Evolutionary conservation across 2,797 vertebrate species (phyloP).

Genomic region (Xyrichtys novacula): DNA sequence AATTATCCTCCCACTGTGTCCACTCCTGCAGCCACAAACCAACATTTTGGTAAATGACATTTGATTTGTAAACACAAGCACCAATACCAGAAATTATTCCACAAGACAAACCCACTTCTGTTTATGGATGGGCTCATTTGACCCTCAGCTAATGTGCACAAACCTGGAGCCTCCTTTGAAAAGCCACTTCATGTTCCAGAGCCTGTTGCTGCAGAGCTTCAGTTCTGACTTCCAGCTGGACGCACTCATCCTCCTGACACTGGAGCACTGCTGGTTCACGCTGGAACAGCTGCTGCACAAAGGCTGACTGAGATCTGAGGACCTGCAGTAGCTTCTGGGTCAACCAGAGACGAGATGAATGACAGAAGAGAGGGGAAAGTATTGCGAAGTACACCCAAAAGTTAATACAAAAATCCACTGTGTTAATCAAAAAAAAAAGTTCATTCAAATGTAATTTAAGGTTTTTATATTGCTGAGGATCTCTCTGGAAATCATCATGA

Average conservation of each 20-base stretch:
- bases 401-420: too few species aligned
- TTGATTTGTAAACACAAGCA: slow-evolving; percentile 12
- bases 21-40: slow-evolving; percentile 83
- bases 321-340: slow-evolving; percentile 87
- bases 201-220: slow-evolving; percentile 81
- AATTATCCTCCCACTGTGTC: slow-evolving; percentile 86
- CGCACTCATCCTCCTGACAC: slow-evolving; percentile 80
- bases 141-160: slow-evolving; percentile 53
- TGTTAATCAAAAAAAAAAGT: too few species aligned
- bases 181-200: slow-evolving; percentile 80
- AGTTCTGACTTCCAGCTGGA: slow-evolving; percentile 80
- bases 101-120: slow-evolving; percentile 15
- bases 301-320: slow-evolving; percentile 82
- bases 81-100: background rate
- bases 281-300: slow-evolving; percentile 80
- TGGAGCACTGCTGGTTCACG: slow-evolving; percentile 77
- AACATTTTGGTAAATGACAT: slow-evolving; percentile 1
- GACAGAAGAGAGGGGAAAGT: slow-evolving; percentile 1
- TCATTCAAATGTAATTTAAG: background rate
- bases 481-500: slow-evolving; percentile 30
- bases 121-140: slow-evolving; percentile 34
- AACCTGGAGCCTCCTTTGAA: slow-evolving; percentile 89
- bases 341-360: slow-evolving; percentile 24
- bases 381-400: slow-evolving; percentile 5
- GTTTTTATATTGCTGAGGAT: background rate